Percentiles rank a stretch among this genome's conserved stretches.
Evolutionary conservation across 2,797 vertebrate genomes (phyloP).

Genomic region (Enoplosus armatus): DNA sequence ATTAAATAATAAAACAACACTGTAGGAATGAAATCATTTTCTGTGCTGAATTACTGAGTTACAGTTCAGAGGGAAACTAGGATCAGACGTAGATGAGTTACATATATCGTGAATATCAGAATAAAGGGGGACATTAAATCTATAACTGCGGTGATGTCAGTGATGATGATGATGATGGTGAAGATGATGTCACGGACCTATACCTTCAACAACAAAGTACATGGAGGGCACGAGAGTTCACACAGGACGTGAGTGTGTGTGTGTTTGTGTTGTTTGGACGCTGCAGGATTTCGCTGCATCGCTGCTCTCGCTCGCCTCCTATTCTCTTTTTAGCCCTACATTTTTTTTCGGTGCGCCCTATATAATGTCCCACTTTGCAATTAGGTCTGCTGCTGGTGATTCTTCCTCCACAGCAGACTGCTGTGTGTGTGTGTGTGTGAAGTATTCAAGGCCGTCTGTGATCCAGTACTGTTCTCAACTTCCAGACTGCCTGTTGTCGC

Average conservation of each 20-base stretch:
- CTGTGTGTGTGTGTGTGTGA: slow-evolving; percentile 19
- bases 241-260: not conserved
- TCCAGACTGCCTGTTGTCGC: slow-evolving; percentile 17
- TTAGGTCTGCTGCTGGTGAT: slow-evolving; percentile 67
- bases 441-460: not conserved
- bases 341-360: slow-evolving; percentile 68
- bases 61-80: not conserved
- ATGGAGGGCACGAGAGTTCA: too few species aligned
- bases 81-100: not conserved
- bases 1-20: not conserved
- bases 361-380: slow-evolving; percentile 80
- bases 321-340: slow-evolving; percentile 62
- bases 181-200: not conserved
- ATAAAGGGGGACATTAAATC: not conserved
- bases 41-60: not conserved
- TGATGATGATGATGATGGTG: slow-evolving; percentile 7
- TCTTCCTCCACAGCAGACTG: slow-evolving; percentile 12
- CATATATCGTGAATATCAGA: not conserved
- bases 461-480: slow-evolving; percentile 21
- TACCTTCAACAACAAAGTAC: not conserved
- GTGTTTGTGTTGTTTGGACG: slow-evolving; percentile 34
- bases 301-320: slow-evolving; percentile 31
- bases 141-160: not conserved
- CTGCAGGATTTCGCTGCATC: slow-evolving; percentile 35
- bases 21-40: not conserved